Evolutionary conservation across 2,113 vertebrate genomes (phyloP).

Genomic region (Hippocampus guttulatus): DNA sequence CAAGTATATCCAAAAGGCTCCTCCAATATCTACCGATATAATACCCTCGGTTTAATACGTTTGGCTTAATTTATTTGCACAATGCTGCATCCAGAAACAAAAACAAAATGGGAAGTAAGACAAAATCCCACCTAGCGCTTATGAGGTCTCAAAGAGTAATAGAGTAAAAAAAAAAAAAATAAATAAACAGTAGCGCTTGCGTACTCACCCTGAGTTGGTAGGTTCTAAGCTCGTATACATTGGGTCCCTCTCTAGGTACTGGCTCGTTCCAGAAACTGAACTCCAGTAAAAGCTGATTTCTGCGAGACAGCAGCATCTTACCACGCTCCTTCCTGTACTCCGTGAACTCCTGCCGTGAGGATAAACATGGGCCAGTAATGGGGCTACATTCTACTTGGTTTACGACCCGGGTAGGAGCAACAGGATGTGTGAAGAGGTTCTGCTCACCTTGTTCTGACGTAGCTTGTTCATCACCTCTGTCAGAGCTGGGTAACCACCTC

Average conservation of each 20-base stretch:
- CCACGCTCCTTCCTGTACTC: constrained; percentile 86
- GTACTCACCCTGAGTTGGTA: constrained; percentile 88
- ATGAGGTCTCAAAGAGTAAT: not conserved
- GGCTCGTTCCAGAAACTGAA: constrained; percentile 98
- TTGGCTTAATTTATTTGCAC: too few species aligned
- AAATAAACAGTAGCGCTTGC: not conserved
- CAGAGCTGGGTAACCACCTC: constrained; percentile 93
- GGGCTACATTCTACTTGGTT: not conserved
- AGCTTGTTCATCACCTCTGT: constrained; percentile 96
- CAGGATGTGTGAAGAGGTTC: not conserved
- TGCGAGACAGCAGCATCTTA: constrained; percentile 89
- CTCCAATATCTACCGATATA: too few species aligned
- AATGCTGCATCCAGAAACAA: too few species aligned
- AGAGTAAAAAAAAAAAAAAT: not conserved
- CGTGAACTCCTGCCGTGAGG: constrained; percentile 77
- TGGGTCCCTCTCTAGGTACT: constrained; percentile 82
- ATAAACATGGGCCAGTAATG: constrained; percentile 17
- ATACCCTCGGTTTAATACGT: too few species aligned
- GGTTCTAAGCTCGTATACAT: constrained; percentile 90
- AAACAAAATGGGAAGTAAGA: not conserved
- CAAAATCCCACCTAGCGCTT: not conserved
- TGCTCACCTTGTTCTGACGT: constrained; percentile 82
- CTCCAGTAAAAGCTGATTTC: constrained; percentile 89
- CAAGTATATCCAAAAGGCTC: too few species aligned
- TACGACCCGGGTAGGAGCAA: not conserved